Evolutionary conservation across 1,140 invertebrate genomes (phyloP).

Genomic region (Bombyx mandarina): DNA sequence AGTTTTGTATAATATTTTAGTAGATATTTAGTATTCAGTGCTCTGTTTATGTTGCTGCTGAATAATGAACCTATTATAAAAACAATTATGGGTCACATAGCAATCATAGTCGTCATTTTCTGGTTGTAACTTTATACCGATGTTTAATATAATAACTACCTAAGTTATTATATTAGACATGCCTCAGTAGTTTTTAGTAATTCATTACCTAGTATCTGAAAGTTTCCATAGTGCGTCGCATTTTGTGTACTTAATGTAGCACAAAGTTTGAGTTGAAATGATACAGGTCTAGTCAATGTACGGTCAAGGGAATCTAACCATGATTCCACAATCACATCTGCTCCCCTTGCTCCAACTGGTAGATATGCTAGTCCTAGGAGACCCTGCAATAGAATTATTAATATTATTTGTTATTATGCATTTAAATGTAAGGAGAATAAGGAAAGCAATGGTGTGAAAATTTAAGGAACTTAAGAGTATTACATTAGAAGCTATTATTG

Average conservation of each 20-base stretch:
- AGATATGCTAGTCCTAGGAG: slow-evolving; percentile 52
- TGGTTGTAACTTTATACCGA: too few species aligned
- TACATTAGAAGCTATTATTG: too few species aligned
- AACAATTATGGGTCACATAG: too few species aligned
- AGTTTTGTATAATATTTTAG: too few species aligned
- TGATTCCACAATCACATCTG: slow-evolving; percentile 47
- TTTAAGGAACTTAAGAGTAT: too few species aligned
- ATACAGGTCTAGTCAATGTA: slow-evolving; percentile 29
- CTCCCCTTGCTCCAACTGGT: slow-evolving; percentile 54
- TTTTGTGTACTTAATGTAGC: slow-evolving; percentile 35
- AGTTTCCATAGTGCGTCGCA: slow-evolving; percentile 53
- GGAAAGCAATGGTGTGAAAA: too few species aligned
- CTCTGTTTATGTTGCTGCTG: too few species aligned
- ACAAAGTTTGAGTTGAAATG: slow-evolving; percentile 51
- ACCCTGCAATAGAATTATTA: slow-evolving; percentile 26
- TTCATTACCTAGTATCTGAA: slow-evolving; percentile 45
- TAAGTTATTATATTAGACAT: background rate
- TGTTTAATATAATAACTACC: background rate
- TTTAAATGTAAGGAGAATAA: too few species aligned
- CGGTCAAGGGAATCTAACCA: slow-evolving; percentile 45
- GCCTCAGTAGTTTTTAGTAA: background rate
- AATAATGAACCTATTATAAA: too few species aligned
- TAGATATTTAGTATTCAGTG: too few species aligned
- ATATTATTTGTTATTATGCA: background rate
- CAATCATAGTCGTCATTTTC: too few species aligned